Percentiles rank a stretch among this genome's conserved stretches.
Evolutionary conservation across 2,113 vertebrate genomes (phyloP).

Genomic region (Potamarius usumacintae): DNA sequence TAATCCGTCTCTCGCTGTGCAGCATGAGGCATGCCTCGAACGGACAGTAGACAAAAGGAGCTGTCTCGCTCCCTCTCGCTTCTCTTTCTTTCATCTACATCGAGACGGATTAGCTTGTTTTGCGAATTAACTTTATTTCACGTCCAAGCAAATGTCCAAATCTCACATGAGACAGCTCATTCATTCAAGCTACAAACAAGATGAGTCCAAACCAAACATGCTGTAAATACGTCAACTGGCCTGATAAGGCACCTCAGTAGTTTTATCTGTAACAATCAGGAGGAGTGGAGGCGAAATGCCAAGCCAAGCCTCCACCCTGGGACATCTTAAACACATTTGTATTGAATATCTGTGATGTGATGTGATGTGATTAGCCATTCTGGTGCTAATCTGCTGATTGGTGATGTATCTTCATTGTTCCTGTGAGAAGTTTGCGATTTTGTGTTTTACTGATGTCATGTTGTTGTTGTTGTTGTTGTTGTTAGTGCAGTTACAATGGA

Average conservation of each 20-base stretch:
- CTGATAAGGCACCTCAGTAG: background rate
- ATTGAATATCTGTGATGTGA: background rate
- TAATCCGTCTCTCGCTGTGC: slow-evolving; percentile 61
- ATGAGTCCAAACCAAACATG: slow-evolving; percentile 30
- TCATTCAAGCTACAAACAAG: slow-evolving; percentile 14
- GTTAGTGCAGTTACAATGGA: background rate
- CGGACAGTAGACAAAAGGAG: slow-evolving; percentile 39
- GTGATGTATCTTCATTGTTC: slow-evolving; percentile 5
- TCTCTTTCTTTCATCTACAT: background rate
- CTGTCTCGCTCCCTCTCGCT: slow-evolving; percentile 14
- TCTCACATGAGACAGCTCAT: slow-evolving; percentile 7
- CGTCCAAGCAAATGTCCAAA: background rate
- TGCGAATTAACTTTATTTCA: slow-evolving; percentile 10
- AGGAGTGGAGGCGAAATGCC: slow-evolving; percentile 29
- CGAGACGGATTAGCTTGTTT: background rate
- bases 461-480: too few relatives aligned
- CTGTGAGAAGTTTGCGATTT: background rate
- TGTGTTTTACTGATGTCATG: background rate
- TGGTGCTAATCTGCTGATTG: background rate
- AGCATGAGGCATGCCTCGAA: slow-evolving; percentile 36
- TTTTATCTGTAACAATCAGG: slow-evolving; percentile 28
- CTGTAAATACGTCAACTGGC: slow-evolving; percentile 19
- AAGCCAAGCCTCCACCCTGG: background rate
- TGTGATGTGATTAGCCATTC: background rate
- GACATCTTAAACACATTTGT: background rate